A percentile compares a stretch with the other conserved stretches of the same genome.
Conservation (phyloP, 53 echinoderm and acorn worm species). For the Mesocentrotus franciscanus region DNA sequence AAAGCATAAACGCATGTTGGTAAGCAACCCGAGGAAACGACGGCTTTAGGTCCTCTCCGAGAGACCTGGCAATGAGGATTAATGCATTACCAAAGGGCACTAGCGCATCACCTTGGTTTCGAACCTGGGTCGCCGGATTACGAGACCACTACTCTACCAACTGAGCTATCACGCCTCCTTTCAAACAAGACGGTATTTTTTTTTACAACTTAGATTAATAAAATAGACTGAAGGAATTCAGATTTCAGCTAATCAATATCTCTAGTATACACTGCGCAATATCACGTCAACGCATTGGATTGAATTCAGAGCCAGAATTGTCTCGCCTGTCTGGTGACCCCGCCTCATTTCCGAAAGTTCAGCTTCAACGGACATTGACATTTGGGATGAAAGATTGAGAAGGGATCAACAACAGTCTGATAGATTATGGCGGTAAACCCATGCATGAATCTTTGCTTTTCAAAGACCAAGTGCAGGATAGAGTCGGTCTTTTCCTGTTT, state of each 20-base stretch:
- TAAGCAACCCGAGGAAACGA: too few species aligned
- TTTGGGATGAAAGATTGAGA: not conserved
- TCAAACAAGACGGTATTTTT: not conserved
- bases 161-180: too few species aligned
- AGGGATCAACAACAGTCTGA: not conserved
- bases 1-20: too few species aligned
- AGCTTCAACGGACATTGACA: conserved; percentile 26
- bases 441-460: not conserved
- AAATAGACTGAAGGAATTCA: not conserved
- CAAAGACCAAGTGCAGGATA: not conserved
- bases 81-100: too few species aligned
- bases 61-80: too few species aligned
- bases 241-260: not conserved
- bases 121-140: too few species aligned
- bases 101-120: too few species aligned
- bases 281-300: not conserved
- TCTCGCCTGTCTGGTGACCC: not conserved
- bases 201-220: too few species aligned
- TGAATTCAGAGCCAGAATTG: not conserved
- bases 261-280: not conserved
- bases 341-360: conserved; percentile 39
- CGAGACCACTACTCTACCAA: too few species aligned
- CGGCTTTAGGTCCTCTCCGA: too few species aligned
- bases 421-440: not conserved
- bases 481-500: not conserved